A percentile compares a stretch with the other conserved stretches of the same genome.
phyloP scores from a whole-genome alignment of 2,113 vertebrate species.

The Indri indri region DNA sequence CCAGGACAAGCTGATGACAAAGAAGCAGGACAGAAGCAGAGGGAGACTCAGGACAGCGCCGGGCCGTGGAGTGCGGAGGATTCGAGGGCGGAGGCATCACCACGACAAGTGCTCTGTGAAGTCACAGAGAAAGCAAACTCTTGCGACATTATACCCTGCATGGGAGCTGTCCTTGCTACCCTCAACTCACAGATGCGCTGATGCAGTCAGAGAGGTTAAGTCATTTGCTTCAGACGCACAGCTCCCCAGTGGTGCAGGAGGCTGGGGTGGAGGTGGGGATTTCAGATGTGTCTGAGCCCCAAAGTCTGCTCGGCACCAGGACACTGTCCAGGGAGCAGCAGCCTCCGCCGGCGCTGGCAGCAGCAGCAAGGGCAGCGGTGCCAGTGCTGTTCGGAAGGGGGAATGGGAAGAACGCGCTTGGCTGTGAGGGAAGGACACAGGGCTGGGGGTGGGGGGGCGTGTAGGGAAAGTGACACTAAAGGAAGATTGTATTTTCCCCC shows the following conservation, averaged over 20 bases:
- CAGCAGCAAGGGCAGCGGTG: background rate
- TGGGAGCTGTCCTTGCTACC: background rate
- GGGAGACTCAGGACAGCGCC: fast-evolving
- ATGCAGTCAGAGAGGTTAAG: background rate
- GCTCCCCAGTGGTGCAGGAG: background rate
- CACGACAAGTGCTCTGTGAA: background rate
- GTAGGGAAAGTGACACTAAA: background rate
- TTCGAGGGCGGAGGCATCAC: background rate
- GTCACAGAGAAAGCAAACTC: background rate
- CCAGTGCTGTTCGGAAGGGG: background rate
- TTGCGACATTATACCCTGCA: background rate
- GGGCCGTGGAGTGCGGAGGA: fast-evolving
- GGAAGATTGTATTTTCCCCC: background rate
- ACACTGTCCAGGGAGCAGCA: background rate
- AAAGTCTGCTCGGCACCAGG: fast-evolving
- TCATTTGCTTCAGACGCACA: background rate
- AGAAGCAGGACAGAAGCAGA: background rate
- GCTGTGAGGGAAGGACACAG: background rate
- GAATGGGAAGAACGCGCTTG: background rate
- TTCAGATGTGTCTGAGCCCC: background rate
- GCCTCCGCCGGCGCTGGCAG: background rate
- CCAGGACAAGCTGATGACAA: background rate
- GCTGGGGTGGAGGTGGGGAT: fast-evolving
- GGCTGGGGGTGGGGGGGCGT: background rate
- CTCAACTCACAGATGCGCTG: background rate